Base-by-base conservation (phyloP, 2,888 invertebrate genomes). In the Drosophila fulvimacula region DNA sequence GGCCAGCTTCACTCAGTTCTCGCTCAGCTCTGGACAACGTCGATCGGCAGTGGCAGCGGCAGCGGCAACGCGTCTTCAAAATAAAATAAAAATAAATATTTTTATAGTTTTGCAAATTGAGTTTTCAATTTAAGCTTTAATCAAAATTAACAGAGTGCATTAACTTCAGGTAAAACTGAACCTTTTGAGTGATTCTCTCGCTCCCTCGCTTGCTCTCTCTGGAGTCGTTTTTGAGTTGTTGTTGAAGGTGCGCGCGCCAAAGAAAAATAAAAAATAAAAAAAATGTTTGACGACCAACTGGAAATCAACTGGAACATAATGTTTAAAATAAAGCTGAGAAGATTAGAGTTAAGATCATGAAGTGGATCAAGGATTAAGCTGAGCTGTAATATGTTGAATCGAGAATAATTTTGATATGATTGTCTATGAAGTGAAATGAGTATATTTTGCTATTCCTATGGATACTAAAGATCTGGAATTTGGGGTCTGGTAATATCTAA, bases 21-120 rank as follows among this genome's bases (percentile, higher is more conserved):
- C 79, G 70, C 59, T 58, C 69, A 79, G 76, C 76, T 70, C 77
- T 76, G 72, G 71, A 63, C 72, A 64, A 72, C 67, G 77, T 76
- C 80, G 80, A 80, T 80, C 76, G 73, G 61, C 52, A 69, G 57
- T 72, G 56, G 67, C 64, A 72, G 46, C 69, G 57, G 61, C 59
- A 63, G 57, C 70, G 57, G 67, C 64, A 76, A 51, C 75, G 57
- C 64, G 58, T 41, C 56, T 55, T 69, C 10, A 44, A 38, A 60
- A 30, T 30, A 30, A 0, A 27, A 19, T 34, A 39, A 52, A 24
- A 19, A 17, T 42, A 42, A 19, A 27, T 44, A 27, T 64, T 63
- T 65, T 30, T 13, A 53, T n/a, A 56, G 32, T 6, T 36, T 39
- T 42, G 21, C 27, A 19, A 55, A 55, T 44, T 64, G 21, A 38